Evolutionary conservation across 2,113 vertebrate genomes (phyloP), one percentile per base, ranked within the genome.

Genomic region (Orycteropus afer): DNA sequence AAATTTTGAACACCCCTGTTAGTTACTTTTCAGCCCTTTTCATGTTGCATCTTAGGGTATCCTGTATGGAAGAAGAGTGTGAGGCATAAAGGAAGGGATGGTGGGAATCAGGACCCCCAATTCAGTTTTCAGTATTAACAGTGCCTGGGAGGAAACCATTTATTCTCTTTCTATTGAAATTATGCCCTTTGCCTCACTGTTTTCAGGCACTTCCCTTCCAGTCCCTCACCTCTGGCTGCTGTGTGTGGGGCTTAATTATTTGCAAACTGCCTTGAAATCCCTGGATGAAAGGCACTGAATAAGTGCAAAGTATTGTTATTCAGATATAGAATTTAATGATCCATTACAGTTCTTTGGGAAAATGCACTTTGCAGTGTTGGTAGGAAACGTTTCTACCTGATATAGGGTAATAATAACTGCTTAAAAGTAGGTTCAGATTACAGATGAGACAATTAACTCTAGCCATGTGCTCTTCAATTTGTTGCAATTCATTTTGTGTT

Each of bases 401-500:
- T 95, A 82, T 95, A 96, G 91, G 86, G 91, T 95, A 93, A 95
- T 97, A 96, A 97, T 96, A 96, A 97, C 94, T 94, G 96, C 96
- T 94, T 96, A 97, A 97, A 97, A 97, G 96, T 96, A 93, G 96
- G 93, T 91, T 97, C 96, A 59, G 96, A 96, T 97, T 97, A 97
- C 97, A 94, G 94, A 97, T 96, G 97, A 97, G 97, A 97, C 96
- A 96, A 97, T 97, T 97, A 97, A 95, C 96, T 97, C 96, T 45
- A 94, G 96, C 96, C 97, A 96, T 97, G 96, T 96, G 96, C 96
- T 96, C 96, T 96, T 98, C 96, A 97, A 97, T 97, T 97, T 97
- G 96, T 97, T 97, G 96, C 97, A 94, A 97, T 97, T 97, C 96
- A 96, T 97, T 97, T 97, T 96, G 94, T 96, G 97, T 97, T 97